These are phyloP conservation scores for Icerya purchasi DNA, from an alignment of 2,888 invertebrate genomes.

Conservation along the genomic window DNA sequence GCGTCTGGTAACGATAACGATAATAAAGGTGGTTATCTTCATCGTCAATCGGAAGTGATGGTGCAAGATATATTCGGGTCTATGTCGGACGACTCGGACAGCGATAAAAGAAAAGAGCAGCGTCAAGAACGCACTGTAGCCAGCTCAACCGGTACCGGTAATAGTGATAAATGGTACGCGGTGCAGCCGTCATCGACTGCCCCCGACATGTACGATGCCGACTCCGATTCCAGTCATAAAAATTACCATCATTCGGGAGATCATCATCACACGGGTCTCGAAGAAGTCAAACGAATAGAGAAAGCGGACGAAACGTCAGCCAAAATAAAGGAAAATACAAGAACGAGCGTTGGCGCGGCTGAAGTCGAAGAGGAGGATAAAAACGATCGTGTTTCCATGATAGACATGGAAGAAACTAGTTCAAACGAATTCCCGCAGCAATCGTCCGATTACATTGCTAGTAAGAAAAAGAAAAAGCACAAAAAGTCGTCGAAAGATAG, in stretches of 20 bases:
- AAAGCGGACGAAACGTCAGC: conserved; percentile 19
- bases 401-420: neutral
- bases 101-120: neutral
- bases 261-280: conserved; percentile 9
- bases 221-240: conserved; percentile 27
- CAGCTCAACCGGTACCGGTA: conserved; percentile 45
- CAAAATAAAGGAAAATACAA: conserved; percentile 22
- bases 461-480: conserved; percentile 21
- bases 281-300: conserved; percentile 8
- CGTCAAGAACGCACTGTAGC: neutral
- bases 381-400: conserved; percentile 1
- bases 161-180: conserved; percentile 24
- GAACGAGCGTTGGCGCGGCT: too few species aligned
- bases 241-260: too few species aligned
- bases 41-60: neutral
- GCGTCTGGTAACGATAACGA: neutral
- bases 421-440: neutral
- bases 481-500: conserved; percentile 33
- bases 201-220: conserved; percentile 29
- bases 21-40: neutral
- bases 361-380: conserved; percentile 13
- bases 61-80: neutral
- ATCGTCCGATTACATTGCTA: neutral
- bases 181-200: conserved; percentile 6
- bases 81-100: neutral